A percentile compares a stretch with the other conserved stretches of the same genome.
These are phyloP conservation scores for Hipposideros armiger DNA, from an alignment of 2,113 vertebrate genomes.

Conservation along the genomic window DNA sequence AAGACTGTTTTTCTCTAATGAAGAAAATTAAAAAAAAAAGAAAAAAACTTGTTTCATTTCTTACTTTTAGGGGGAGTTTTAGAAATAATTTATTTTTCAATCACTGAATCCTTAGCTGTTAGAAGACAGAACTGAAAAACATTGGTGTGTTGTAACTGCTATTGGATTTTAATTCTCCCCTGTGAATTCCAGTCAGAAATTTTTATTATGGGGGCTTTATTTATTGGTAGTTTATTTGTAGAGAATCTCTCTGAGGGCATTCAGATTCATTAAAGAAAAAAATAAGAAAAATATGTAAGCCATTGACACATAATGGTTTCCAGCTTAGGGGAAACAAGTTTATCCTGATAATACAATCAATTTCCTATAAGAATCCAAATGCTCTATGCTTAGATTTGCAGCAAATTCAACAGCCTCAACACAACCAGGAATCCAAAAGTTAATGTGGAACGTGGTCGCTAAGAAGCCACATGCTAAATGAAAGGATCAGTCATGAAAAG, in stretches of 20 bases:
- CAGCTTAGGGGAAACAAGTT: constrained; percentile 34
- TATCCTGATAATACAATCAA: constrained; percentile 21
- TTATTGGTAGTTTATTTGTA: constrained; percentile 51
- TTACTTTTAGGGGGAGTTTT: constrained; percentile 45
- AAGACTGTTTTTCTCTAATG: constrained; percentile 10
- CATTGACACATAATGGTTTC: background rate
- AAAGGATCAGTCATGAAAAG: background rate
- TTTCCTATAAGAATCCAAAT: constrained; percentile 1
- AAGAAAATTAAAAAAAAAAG: background rate
- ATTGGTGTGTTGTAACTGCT: background rate
- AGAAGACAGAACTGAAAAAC: constrained; percentile 5
- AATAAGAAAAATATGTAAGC: background rate
- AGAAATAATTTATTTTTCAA: constrained; percentile 67
- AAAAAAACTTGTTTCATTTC: constrained; percentile 25
- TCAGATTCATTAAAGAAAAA: constrained; percentile 58
- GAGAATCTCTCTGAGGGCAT: background rate
- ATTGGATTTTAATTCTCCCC: constrained; percentile 19
- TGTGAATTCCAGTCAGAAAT: constrained; percentile 32
- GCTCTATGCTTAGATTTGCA: background rate
- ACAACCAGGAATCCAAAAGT: background rate
- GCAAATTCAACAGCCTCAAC: background rate
- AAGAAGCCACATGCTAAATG: background rate
- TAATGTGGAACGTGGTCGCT: background rate
- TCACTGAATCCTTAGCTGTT: background rate
- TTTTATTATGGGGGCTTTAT: background rate